Evolutionary conservation across 2,113 vertebrate genomes (phyloP).

Genomic region (Proterorhinus semilunaris): DNA sequence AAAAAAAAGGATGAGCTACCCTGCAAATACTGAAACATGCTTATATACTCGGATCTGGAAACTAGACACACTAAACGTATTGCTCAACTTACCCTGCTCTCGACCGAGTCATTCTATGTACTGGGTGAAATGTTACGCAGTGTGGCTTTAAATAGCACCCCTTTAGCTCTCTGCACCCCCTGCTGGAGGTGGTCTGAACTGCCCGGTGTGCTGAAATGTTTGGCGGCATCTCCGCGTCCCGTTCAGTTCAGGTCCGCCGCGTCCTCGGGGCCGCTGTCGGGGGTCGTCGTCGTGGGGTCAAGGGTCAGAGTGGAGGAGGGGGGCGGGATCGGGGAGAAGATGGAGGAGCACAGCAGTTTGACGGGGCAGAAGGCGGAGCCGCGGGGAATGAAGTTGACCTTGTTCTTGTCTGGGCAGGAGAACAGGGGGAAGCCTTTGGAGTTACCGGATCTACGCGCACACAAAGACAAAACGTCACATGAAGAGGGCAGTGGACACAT

Average conservation of each 20-base stretch:
- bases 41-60: too few species aligned
- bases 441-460: conserved; percentile 82
- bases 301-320: conserved; percentile 47
- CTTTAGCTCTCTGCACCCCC: background rate
- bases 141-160: background rate
- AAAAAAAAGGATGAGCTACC: too few species aligned
- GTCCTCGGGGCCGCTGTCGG: conserved; percentile 64
- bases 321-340: conserved; percentile 73
- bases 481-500: too few species aligned
- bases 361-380: conserved; percentile 97
- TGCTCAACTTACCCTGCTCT: too few species aligned
- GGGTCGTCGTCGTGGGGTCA: conserved; percentile 65
- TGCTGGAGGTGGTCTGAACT: background rate
- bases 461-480: conserved; percentile 22
- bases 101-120: too few species aligned
- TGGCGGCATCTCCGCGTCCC: background rate
- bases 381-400: conserved; percentile 95
- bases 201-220: conserved; percentile 1
- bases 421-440: conserved; percentile 91
- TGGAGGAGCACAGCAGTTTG: conserved; percentile 86
- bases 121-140: too few species aligned
- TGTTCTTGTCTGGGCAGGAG: conserved; percentile 98
- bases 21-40: too few species aligned
- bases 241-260: conserved; percentile 52
- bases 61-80: too few species aligned